Evolutionary conservation across 2,113 vertebrate genomes (phyloP), one percentile per base, ranked within the genome.

Genomic region (Poicephalus meyeri): DNA sequence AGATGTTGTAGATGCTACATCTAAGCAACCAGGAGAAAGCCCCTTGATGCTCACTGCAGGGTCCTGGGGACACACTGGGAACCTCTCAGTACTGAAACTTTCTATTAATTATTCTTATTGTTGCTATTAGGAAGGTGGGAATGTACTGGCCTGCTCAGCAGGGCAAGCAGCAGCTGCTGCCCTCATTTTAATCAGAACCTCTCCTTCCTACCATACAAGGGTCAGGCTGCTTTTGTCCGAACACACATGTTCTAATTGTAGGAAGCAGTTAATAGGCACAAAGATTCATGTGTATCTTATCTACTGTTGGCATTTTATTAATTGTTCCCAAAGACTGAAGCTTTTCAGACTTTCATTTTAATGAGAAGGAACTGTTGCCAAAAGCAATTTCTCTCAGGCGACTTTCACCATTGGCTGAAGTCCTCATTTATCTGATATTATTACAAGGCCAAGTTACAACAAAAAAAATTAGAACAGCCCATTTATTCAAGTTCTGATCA

Each of bases 281-380:
- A 93, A 85, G 70, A 42, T 85, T 89, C 87, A 95, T 93, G 81
- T 95, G 73, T 82, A 71, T 73, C 89, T 96, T 97, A 88, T 93
- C 93, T 70, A 80, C n/a, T 37, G 42, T 53, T 60, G 5, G 42
- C 60, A 80, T 89, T 94, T 96, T 81, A 95, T 87, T 96, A 94
- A 88, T 84, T 80, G 73, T 50, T 97, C 73, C 79, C 66, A 82
- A 85, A 90, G 69, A 78, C 83, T 95, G 74, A 85, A 73, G 69
- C 63, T 93, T 96, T 92, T 91, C 70, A 91, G 81, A 42, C 35
- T 66, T 64, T 68, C 28, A 4, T 88, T 87, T 77, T 95, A 97
- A 91, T 95, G 92, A 83, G 82, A 91, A 85, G 52, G 55, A 97
- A 88, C 82, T 61, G 56, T 73, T 89, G 92, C 82, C 93, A 91